These are phyloP conservation scores for Stenchaetothrips biformis DNA, from an alignment of 2,888 invertebrate species.

Conservation along the genomic window DNA sequence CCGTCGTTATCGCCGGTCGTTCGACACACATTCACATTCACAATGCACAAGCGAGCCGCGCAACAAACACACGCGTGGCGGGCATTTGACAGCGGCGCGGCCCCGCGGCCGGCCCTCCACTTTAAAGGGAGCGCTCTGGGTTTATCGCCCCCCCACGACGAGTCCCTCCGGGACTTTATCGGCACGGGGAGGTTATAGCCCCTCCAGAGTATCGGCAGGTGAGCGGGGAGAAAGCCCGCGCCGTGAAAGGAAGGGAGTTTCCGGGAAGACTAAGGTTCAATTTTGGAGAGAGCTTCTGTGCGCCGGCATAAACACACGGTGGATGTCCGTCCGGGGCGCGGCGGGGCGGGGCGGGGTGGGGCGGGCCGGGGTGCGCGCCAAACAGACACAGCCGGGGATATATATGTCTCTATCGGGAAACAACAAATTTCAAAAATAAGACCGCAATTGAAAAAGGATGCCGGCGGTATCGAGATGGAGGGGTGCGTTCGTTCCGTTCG, in stretches of 20 bases:
- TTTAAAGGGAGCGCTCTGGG: conserved; percentile 2
- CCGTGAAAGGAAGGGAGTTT: neutral
- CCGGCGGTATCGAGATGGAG: neutral
- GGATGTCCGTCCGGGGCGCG: neutral
- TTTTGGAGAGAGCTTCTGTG: conserved; percentile 6
- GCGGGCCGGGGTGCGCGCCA: neutral
- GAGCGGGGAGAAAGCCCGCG: neutral
- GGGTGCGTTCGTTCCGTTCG: neutral
- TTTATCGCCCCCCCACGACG: neutral
- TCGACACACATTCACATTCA: too few relatives aligned
- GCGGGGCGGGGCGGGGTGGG: neutral
- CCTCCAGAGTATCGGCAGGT: neutral
- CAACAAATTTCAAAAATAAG: conserved; percentile 25
- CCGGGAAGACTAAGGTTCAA: conserved; percentile 16
- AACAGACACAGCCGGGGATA: neutral
- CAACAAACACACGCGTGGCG: too few relatives aligned
- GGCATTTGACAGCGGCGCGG: too few relatives aligned
- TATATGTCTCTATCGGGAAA: conserved; percentile 23
- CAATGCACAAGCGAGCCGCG: too few relatives aligned
- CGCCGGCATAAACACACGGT: neutral
- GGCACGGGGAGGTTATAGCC: conserved; percentile 5
- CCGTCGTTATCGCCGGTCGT: too few relatives aligned
- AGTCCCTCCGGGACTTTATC: neutral
- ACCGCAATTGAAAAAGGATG: conserved; percentile 23
- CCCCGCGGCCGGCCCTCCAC: neutral